phyloP scores from a whole-genome alignment of 2,797 vertebrate genomes.

The Hydrocynus forskahlii region DNA sequence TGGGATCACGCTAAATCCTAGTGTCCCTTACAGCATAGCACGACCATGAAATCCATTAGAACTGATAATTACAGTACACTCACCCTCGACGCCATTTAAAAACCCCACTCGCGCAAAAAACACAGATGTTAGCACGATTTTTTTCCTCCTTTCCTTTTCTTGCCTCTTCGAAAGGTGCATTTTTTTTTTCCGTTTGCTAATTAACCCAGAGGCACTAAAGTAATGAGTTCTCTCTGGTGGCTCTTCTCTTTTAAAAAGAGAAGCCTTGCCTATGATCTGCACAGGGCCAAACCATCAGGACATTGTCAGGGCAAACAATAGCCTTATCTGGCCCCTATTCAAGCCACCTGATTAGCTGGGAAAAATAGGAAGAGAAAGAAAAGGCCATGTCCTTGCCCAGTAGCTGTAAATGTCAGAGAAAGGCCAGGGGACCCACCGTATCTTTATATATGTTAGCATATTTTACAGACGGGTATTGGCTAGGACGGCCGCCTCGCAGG shows the following conservation, averaged over 20 bases:
- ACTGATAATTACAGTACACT: constrained; percentile 40
- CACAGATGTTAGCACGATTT: constrained; percentile 52
- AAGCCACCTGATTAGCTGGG: constrained; percentile 95
- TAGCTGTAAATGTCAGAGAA: constrained; percentile 89
- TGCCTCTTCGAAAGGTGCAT: constrained; percentile 32
- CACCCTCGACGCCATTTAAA: constrained; percentile 11
- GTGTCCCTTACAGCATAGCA: constrained; percentile 27
- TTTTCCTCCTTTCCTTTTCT: constrained; percentile 37
- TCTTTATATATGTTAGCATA: constrained; percentile 73
- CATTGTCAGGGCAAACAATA: constrained; percentile 93
- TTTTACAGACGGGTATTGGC: constrained; percentile 66
- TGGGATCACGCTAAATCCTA: constrained; percentile 28
- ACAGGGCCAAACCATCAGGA: constrained; percentile 83
- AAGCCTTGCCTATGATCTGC: constrained; percentile 68
- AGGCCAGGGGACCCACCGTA: constrained; percentile 79
- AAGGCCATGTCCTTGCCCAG: constrained; percentile 89
- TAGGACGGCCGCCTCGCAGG: constrained; percentile 49
- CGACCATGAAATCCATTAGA: constrained; percentile 45
- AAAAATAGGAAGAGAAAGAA: constrained; percentile 88
- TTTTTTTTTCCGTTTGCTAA: too few species aligned
- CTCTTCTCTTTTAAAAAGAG: constrained; percentile 73
- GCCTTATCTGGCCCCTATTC: constrained; percentile 94
- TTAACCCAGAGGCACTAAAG: constrained; percentile 77
- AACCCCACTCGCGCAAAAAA: constrained; percentile 40
- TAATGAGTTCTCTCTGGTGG: constrained; percentile 80